These are phyloP conservation scores for Zophobas morio DNA, from an alignment of 1,140 invertebrate genomes.

Conservation along the genomic window DNA sequence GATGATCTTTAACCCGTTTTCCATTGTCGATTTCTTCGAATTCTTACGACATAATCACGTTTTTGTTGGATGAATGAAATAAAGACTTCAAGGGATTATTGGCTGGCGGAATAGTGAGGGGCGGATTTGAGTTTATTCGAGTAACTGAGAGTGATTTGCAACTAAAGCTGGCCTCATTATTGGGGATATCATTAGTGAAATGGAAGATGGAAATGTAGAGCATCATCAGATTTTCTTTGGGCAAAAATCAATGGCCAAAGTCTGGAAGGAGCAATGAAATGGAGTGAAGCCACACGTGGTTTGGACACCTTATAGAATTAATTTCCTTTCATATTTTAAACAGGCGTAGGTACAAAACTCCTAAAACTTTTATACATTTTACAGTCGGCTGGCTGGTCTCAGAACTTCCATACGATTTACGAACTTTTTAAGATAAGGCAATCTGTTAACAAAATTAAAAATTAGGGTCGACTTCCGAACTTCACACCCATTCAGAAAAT, in stretches of 20 bases:
- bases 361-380: constrained; percentile 51
- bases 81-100: constrained; percentile 33
- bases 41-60: constrained; percentile 25
- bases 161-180: constrained; percentile 34
- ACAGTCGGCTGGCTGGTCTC: constrained; percentile 44
- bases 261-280: constrained; percentile 10
- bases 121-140: constrained; percentile 19
- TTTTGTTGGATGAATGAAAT: constrained; percentile 30
- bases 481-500: constrained; percentile 50
- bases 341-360: constrained; percentile 50
- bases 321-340: constrained; percentile 53
- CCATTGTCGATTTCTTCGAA: constrained; percentile 28
- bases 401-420: constrained; percentile 49
- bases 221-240: constrained; percentile 36
- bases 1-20: constrained; percentile 24
- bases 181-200: constrained; percentile 38
- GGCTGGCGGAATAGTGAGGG: constrained; percentile 7
- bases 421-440: constrained; percentile 50
- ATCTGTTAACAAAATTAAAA: constrained; percentile 56
- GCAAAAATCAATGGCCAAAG: constrained; percentile 12
- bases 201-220: constrained; percentile 37
- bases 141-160: constrained; percentile 30
- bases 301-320: constrained; percentile 50
- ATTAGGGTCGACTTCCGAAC: constrained; percentile 48
- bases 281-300: constrained; percentile 46